These are phyloP conservation scores for Paedocypris sp. DNA, from an alignment of 2,113 vertebrate genomes.

Conservation along the genomic window DNA sequence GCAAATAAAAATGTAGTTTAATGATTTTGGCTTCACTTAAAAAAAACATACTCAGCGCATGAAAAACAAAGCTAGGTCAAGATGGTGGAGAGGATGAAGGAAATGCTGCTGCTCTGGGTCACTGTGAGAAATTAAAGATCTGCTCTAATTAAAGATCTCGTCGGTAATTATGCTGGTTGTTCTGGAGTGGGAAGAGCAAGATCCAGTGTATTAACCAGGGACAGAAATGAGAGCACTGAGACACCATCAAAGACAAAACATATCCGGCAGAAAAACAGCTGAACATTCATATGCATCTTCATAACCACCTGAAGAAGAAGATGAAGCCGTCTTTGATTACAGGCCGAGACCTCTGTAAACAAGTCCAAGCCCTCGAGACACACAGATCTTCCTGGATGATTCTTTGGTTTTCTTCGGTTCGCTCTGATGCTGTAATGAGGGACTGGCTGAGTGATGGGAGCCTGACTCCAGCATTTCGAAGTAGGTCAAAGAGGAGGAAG, in stretches of 20 bases:
- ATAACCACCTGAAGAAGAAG: no score
- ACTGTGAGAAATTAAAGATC: no score
- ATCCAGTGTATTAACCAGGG: slow-evolving; percentile 43
- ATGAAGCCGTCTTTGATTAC: slow-evolving; percentile 19
- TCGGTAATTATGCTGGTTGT: slow-evolving; percentile 42
- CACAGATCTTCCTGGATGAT: slow-evolving; percentile 11
- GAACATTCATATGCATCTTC: background rate
- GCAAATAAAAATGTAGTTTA: no score
- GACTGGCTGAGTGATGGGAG: slow-evolving; percentile 23
- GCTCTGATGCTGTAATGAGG: slow-evolving; percentile 42
- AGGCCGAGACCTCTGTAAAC: slow-evolving; percentile 33
- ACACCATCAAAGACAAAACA: slow-evolving; percentile 22
- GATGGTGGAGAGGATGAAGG: no score
- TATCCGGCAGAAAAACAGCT: background rate
- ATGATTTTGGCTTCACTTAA: no score
- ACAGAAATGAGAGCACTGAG: slow-evolving; percentile 27
- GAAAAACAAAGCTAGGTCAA: no score
- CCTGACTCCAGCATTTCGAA: slow-evolving; percentile 43
- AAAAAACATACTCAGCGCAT: no score
- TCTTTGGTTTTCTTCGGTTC: background rate
- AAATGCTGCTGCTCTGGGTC: no score
- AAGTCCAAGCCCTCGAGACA: slow-evolving; percentile 28
- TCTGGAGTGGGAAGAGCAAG: slow-evolving; percentile 34
- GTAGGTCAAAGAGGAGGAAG: slow-evolving; percentile 43
- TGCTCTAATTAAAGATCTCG: slow-evolving; percentile 46